Evolutionary conservation across 2,113 vertebrate species (phyloP), one percentile per base, ranked within the genome.

Genomic region (Capreolus pygargus): DNA sequence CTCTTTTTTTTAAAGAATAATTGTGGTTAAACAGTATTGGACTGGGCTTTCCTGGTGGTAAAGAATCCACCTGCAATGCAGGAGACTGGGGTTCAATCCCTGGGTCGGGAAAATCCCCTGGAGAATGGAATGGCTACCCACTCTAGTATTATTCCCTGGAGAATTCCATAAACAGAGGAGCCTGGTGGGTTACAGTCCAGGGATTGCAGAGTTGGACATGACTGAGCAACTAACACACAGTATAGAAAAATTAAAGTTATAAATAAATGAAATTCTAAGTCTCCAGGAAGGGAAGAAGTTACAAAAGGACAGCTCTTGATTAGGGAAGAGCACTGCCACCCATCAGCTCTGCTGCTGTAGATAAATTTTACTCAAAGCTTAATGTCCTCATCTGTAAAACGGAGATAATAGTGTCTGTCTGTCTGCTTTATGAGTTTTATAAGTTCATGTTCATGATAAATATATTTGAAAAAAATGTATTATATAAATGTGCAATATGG

Each of bases 241-340:
- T 43, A 43, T 27, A 43, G 70, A 76, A 94, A 79, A 85, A 92
- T 85, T n/a, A 54, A 91, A 95, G 10, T 27, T 86, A 21, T 6
- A 96, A 92, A 45, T 43, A 79, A 93, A 60, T 58, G 7, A 95
- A 45, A 86, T 50, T 86, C 36, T 43, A 93, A 54, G 13, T 86
- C 6, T 39, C 39, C 33, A 67, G 14, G 4, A 94, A 85, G 10
- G 19, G 39, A 39, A 87, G 30, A 28, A 54, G 19, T 12, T 52
- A 1, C 7, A 74, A 28, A 21, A 76, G 36, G 81, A 39, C 21
- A 60, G 47, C 11, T 1, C 7, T 78, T 30, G 8, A n/a, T 55
- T 36, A 47, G 25, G n/a, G 13, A 36, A 94, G 7, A 50, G 3
- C 8, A 23, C 7, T 5, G 28, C 2, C 16, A 14, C 3, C 2